Conservation (phyloP, 2,113 vertebrate genomes). For the Dipodomys spectabilis region DNA sequence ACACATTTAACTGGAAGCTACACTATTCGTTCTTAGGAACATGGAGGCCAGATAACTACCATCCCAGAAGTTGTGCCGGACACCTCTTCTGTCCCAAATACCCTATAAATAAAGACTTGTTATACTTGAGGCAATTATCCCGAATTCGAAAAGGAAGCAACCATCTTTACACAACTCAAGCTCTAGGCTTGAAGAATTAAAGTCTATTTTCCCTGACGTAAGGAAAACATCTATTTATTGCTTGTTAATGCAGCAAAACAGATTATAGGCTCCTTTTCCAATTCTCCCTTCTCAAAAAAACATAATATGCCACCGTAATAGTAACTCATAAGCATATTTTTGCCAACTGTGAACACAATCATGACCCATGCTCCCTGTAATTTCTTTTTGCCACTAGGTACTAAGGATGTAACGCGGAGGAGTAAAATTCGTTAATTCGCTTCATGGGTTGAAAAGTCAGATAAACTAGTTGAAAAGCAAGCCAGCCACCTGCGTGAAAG, state of each 20-base stretch:
- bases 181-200: conserved; percentile 55
- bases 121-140: conserved; percentile 24
- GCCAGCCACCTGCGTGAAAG: neutral
- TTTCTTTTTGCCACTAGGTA: conserved; percentile 41
- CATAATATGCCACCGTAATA: neutral
- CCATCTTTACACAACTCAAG: conserved; percentile 35
- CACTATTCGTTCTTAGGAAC: conserved; percentile 1
- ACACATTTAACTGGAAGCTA: conserved; percentile 39
- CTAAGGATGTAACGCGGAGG: conserved; percentile 23
- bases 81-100: conserved; percentile 8
- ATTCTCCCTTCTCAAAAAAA: conserved; percentile 61
- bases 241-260: conserved; percentile 50
- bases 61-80: conserved; percentile 28
- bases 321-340: conserved; percentile 54
- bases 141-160: conserved; percentile 61
- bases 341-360: conserved; percentile 56
- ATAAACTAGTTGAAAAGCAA: conserved; percentile 47
- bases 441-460: conserved; percentile 47
- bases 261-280: conserved; percentile 12
- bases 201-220: neutral
- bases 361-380: conserved; percentile 19
- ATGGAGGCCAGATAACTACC: conserved; percentile 34
- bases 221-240: conserved; percentile 24
- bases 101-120: neutral
- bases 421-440: conserved; percentile 62